Base-by-base conservation (phyloP, 2,113 vertebrate genomes). In the Casuarius casuarius region DNA sequence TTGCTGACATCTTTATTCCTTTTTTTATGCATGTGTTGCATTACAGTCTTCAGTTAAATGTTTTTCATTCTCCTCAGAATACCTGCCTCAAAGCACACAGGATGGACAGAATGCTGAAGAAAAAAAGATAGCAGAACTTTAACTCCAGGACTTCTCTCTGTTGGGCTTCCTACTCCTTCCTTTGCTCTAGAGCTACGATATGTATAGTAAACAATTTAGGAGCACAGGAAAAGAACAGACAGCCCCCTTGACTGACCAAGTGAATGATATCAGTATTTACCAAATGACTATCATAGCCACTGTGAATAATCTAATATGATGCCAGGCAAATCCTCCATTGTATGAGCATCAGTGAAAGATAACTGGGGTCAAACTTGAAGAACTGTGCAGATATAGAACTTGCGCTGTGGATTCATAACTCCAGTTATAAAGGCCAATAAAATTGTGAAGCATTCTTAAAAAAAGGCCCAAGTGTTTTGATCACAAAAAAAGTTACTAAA, bases 161-260 rank as follows among this genome's bases (percentile, higher is more conserved):
- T 15, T 3, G 1, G 22, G 23, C 23, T 51, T 77, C n/a, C 46
- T 40, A 15, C 5, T 42, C 38, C 48, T 29, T 62, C 44, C 29
- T 35, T 35, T 26, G 62, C 13, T 90, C 48, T 38, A 44, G 54
- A 79, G 52, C 12, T 58, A 46, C 40, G 21, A 8, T 2, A 35
- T 1, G 12, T n/a, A 42, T 5, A 19, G 46, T 5, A 38, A 62
- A 63, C n/a, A 35, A 16, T 2, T 0, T 0, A 2, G 1, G 38
- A 59, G 51, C 0, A 0, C 6, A 20, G 12, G 13, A 31, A 35
- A 54, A 68, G 25, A 72, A 62, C 0, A 0, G 20, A 25, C 2
- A 33, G 26, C 4, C 62, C 20, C 29, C 8, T 2, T 4, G 25
- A 40, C 20, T 26, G 51, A 67, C 29, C 35, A 62, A 29, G 40